A percentile compares a stretch with the other conserved stretches of the same genome.
Conservation (phyloP, 2,113 vertebrate genomes). For the Entelurus aequoreus region DNA sequence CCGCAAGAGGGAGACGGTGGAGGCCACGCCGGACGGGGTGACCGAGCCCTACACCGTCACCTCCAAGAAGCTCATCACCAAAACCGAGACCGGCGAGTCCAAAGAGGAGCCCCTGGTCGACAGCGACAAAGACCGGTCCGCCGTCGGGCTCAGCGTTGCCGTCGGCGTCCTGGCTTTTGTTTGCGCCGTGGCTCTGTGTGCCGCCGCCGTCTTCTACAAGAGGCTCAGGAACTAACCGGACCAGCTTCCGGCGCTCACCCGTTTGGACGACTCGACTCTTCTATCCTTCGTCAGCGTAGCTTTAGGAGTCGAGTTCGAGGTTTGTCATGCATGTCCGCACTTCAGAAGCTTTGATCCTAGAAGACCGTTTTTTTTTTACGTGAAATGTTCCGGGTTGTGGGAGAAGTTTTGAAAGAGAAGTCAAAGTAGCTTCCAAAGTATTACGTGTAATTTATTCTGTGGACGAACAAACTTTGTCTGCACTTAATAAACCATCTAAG, state of each 20-base stretch:
- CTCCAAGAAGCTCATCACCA: constrained; percentile 62
- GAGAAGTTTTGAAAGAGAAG: constrained; percentile 27
- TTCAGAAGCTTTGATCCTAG: constrained; percentile 25
- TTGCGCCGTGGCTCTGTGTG: constrained; percentile 44
- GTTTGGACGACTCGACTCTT: constrained; percentile 23
- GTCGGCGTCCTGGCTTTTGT: constrained; percentile 63
- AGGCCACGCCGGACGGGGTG: constrained; percentile 8
- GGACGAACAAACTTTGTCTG: too few species aligned
- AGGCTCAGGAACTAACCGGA: constrained; percentile 35
- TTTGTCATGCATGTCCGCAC: constrained; percentile 39
- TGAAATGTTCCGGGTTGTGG: constrained; percentile 12
- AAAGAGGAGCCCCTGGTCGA: constrained; percentile 12
- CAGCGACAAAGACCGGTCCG: constrained; percentile 9
- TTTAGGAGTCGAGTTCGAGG: neutral
- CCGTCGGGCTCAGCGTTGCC: constrained; percentile 52
- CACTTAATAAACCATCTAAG: too few species aligned
- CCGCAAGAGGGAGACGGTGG: constrained; percentile 24
- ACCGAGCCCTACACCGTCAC: constrained; percentile 54
- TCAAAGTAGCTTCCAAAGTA: constrained; percentile 39
- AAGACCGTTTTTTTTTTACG: neutral
- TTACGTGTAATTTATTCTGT: constrained; percentile 43
- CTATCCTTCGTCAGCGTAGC: too few species aligned
- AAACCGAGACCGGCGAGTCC: constrained; percentile 26
- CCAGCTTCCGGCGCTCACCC: too few species aligned
- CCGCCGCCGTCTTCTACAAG: constrained; percentile 62